phyloP scores from a whole-genome alignment of 2,888 invertebrate species.

The Torymus aiolomorphi region DNA sequence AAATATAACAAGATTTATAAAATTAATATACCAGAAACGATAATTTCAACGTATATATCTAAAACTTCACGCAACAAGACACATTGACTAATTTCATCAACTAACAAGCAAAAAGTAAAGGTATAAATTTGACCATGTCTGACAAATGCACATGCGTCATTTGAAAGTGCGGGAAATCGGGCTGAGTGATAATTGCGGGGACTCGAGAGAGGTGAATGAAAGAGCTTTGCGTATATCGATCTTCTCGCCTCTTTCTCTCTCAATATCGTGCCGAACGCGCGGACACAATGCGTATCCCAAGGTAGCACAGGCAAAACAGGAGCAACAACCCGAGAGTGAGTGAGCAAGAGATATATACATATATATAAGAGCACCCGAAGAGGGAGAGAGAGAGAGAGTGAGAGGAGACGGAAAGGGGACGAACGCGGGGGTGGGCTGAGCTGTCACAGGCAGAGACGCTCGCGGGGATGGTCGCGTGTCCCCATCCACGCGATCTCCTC shows the following conservation, averaged over 20 bases:
- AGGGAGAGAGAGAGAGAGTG: constrained; percentile 52
- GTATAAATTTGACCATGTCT: not conserved
- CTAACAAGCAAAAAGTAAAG: too few species aligned
- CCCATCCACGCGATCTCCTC: constrained; percentile 68
- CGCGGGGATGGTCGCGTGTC: constrained; percentile 69
- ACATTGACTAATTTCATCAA: too few species aligned
- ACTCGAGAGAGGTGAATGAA: constrained; percentile 45
- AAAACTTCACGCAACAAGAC: too few species aligned
- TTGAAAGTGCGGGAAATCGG: not conserved
- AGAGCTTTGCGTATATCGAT: constrained; percentile 14
- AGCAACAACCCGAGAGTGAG: too few species aligned
- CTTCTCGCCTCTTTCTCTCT: not conserved
- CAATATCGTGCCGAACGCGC: too few species aligned
- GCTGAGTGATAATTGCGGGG: constrained; percentile 34
- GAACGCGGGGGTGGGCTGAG: constrained; percentile 67
- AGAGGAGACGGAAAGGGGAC: constrained; percentile 51
- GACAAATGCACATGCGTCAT: not conserved
- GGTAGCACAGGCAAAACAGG: too few species aligned
- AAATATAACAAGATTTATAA: too few species aligned
- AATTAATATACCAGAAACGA: too few species aligned
- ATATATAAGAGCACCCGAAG: constrained; percentile 3
- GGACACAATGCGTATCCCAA: too few species aligned
- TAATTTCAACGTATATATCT: too few species aligned
- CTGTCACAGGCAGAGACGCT: constrained; percentile 74
- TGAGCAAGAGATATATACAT: too few species aligned